Evolutionary conservation across 2,113 vertebrate species (phyloP).

Genomic region (Lamprotornis superbus): DNA sequence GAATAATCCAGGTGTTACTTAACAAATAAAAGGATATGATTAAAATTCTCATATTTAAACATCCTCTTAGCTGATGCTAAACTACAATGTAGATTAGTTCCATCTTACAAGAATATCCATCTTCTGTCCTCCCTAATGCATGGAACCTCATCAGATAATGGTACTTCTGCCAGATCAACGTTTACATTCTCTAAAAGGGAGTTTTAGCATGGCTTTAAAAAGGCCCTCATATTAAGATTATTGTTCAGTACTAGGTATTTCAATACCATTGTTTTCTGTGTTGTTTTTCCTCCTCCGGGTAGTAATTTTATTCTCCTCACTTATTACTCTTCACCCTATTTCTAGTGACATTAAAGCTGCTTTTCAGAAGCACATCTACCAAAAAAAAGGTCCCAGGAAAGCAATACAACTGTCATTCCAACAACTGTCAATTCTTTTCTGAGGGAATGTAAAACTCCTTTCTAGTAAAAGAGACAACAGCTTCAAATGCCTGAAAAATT

Average conservation of each 20-base stretch:
- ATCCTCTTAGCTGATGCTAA: neutral
- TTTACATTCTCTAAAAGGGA: neutral
- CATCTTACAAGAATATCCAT: neutral
- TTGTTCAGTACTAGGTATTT: neutral
- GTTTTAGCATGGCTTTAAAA: neutral
- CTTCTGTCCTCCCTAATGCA: neutral
- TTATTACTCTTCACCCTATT: neutral
- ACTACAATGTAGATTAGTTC: neutral
- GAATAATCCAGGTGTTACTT: constrained; percentile 79
- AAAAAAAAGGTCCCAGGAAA: neutral
- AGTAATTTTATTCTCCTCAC: neutral
- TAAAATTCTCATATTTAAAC: neutral
- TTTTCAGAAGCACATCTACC: neutral
- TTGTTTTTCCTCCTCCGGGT: neutral
- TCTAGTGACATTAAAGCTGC: neutral
- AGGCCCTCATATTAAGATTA: neutral
- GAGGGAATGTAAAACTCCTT: neutral
- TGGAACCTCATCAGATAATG: neutral
- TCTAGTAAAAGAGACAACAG: neutral
- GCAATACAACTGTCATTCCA: neutral
- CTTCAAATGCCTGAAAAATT: neutral
- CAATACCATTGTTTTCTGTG: neutral
- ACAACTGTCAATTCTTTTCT: neutral
- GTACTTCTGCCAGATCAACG: neutral
- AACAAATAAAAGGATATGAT: constrained; percentile 7